Evolutionary conservation across 1,140 invertebrate species (phyloP).

Genomic region (Cylas formicarius): DNA sequence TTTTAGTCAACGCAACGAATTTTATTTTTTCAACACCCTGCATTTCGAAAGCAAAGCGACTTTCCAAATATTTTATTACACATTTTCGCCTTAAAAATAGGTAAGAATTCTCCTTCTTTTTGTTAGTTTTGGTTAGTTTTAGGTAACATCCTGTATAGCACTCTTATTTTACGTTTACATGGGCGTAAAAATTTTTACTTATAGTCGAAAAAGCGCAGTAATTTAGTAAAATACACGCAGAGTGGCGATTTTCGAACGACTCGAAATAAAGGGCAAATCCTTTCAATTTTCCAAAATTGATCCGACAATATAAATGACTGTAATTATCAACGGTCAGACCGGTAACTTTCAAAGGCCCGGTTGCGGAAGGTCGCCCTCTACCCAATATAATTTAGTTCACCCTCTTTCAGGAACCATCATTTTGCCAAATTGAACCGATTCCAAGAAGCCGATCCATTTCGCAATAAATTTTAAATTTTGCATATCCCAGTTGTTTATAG

Average conservation of each 20-base stretch:
- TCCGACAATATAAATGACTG: conserved; percentile 2
- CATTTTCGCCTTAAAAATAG: too few species aligned
- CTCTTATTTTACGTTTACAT: background rate
- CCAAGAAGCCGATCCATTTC: conserved; percentile 7
- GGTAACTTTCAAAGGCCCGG: conserved; percentile 9
- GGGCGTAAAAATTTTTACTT: too few species aligned
- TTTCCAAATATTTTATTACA: too few species aligned
- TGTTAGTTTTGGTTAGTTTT: background rate
- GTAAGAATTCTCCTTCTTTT: background rate
- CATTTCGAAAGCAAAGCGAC: too few species aligned
- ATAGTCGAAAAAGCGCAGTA: too few species aligned
- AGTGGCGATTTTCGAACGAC: too few species aligned
- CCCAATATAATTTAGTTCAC: conserved; percentile 9
- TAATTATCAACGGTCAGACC: conserved; percentile 9
- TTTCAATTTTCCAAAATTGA: conserved; percentile 3
- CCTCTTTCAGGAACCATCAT: conserved; percentile 11
- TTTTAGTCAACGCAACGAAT: too few species aligned
- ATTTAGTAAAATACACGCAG: too few species aligned
- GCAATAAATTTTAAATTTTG: conserved; percentile 12
- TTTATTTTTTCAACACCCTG: too few species aligned
- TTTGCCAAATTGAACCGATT: conserved; percentile 12
- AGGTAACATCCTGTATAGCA: background rate
- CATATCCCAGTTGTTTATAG: conserved; percentile 2
- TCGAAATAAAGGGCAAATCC: background rate
- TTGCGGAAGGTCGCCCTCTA: conserved; percentile 9